Evolutionary conservation across 2,113 vertebrate genomes (phyloP).

Genomic region (Litocranius walleri): DNA sequence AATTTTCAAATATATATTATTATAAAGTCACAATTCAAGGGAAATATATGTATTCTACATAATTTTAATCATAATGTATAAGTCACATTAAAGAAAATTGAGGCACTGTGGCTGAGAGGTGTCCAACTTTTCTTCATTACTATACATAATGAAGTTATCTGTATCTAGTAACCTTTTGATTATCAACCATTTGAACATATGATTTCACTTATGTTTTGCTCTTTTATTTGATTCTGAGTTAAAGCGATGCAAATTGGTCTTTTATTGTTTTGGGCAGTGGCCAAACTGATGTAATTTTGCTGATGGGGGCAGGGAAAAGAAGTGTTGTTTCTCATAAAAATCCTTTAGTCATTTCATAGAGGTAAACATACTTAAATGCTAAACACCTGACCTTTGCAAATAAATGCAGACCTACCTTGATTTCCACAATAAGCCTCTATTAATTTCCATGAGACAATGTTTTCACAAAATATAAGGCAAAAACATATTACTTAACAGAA

Average conservation of each 20-base stretch:
- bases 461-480: slow-evolving; percentile 81
- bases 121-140: background rate
- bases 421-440: slow-evolving; percentile 77
- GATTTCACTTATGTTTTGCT: slow-evolving; percentile 36
- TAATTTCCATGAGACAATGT: slow-evolving; percentile 77
- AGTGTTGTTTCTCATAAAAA: slow-evolving; percentile 37
- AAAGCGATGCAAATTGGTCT: slow-evolving; percentile 17
- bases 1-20: slow-evolving; percentile 9
- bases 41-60: background rate
- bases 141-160: background rate
- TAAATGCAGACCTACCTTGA: slow-evolving; percentile 80
- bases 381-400: slow-evolving; percentile 53
- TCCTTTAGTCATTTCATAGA: slow-evolving; percentile 19
- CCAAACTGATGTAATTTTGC: background rate
- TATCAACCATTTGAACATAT: slow-evolving; percentile 22
- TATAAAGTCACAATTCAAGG: slow-evolving; percentile 9
- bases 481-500: slow-evolving; percentile 80
- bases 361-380: slow-evolving; percentile 34
- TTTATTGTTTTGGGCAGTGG: background rate
- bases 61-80: slow-evolving; percentile 2
- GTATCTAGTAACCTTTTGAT: background rate
- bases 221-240: slow-evolving; percentile 35
- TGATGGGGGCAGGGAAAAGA: background rate
- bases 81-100: background rate
- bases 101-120: background rate